Evolutionary conservation across 2,888 invertebrate genomes (phyloP).

Genomic region (Pachliopta kotzebuea): DNA sequence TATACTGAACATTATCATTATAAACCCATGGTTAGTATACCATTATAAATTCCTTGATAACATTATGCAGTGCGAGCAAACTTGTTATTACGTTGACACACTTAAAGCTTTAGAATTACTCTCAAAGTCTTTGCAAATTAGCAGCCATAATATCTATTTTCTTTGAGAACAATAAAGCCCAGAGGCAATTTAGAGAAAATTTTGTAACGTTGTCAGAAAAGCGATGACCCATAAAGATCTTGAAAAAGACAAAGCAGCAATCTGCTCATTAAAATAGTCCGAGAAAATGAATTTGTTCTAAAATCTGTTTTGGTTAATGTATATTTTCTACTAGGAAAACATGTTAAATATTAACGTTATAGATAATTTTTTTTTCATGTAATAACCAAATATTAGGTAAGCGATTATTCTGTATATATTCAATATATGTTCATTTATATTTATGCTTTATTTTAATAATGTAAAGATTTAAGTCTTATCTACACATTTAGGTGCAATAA

Average conservation of each 20-base stretch:
- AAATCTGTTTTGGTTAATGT: not conserved
- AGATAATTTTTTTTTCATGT: not conserved
- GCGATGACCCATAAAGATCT: slow-evolving; percentile 3
- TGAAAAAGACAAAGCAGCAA: slow-evolving; percentile 1
- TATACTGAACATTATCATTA: not conserved
- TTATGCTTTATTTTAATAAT: too few relatives aligned
- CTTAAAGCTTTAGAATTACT: not conserved
- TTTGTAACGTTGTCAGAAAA: not conserved
- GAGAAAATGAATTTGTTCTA: not conserved
- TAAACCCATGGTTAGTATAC: not conserved
- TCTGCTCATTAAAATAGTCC: slow-evolving; percentile 1
- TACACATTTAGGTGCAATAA: too few relatives aligned
- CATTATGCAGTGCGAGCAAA: not conserved
- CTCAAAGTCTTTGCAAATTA: slow-evolving; percentile 1
- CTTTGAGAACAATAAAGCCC: slow-evolving; percentile 5
- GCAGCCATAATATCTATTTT: slow-evolving; percentile 1
- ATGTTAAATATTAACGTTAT: not conserved
- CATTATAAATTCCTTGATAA: not conserved
- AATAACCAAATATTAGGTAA: too few relatives aligned
- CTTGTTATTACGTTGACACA: not conserved
- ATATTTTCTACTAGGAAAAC: not conserved
- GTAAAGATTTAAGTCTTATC: too few relatives aligned
- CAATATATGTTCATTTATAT: too few relatives aligned
- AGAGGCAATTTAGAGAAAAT: slow-evolving; percentile 2
- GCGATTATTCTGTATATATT: too few relatives aligned